Evolutionary conservation across 1,140 invertebrate genomes (phyloP).

Genomic region (Lycorma delicatula): DNA sequence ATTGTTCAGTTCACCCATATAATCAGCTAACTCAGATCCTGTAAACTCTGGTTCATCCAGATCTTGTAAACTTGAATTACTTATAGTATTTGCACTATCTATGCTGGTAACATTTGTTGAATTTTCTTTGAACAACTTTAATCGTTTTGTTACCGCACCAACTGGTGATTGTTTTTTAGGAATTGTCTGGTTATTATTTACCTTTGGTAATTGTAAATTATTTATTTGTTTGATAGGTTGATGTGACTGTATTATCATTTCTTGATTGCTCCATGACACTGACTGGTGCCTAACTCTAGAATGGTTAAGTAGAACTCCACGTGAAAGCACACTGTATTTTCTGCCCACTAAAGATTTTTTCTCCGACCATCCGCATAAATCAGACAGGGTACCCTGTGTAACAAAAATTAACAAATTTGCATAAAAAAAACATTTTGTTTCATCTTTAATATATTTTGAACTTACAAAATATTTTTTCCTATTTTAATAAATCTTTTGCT

Average conservation of each 20-base stretch:
- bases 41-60: slow-evolving; percentile 54
- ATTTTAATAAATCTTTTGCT: too few relatives aligned
- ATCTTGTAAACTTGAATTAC: slow-evolving; percentile 62
- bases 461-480: too few relatives aligned
- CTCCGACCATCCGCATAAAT: slow-evolving; percentile 35
- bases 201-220: not conserved
- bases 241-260: slow-evolving; percentile 1
- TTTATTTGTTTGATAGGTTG: too few relatives aligned
- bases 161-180: not conserved
- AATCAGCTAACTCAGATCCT: slow-evolving; percentile 42
- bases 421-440: not conserved
- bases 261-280: not conserved
- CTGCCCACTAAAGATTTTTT: slow-evolving; percentile 26
- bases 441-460: not conserved
- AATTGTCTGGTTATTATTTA: not conserved
- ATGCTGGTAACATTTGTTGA: not conserved
- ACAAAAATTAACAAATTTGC: not conserved
- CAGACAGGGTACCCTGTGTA: slow-evolving; percentile 39
- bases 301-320: slow-evolving; percentile 19
- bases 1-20: slow-evolving; percentile 27
- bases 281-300: not conserved
- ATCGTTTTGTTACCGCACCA: not conserved
- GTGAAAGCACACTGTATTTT: slow-evolving; percentile 22
- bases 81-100: slow-evolving; percentile 42
- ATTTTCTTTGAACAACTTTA: not conserved